Conservation (phyloP, 2,888 invertebrate species). For the Neoaliturus tenellus region DNA sequence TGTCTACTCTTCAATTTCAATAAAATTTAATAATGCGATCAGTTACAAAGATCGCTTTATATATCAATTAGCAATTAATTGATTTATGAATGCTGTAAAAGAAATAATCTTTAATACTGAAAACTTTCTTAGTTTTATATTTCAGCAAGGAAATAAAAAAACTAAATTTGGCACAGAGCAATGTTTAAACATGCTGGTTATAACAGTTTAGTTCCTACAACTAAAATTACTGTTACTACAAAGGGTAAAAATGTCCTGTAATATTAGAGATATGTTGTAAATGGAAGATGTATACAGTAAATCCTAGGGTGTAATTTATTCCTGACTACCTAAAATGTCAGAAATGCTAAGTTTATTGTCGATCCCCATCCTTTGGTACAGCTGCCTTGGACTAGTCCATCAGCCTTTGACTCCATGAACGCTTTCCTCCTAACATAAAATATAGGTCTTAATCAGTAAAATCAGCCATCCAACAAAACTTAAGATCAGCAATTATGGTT, state of each 20-base stretch:
- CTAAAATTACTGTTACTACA: background rate
- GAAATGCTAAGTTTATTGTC: conserved; percentile 23
- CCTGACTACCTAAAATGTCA: background rate
- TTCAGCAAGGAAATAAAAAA: too few relatives aligned
- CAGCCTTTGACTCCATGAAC: background rate
- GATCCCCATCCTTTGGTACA: background rate
- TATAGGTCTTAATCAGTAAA: background rate
- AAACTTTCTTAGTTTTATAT: too few relatives aligned
- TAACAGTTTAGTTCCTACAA: background rate
- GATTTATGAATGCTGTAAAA: too few relatives aligned
- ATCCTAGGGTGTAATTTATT: background rate
- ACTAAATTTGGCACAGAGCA: background rate
- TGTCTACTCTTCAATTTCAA: too few relatives aligned
- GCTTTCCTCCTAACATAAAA: background rate
- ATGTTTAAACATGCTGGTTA: background rate
- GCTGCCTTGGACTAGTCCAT: conserved; percentile 11
- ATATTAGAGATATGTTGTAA: background rate
- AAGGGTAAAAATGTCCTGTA: background rate
- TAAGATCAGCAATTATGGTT: too few relatives aligned
- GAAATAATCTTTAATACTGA: too few relatives aligned
- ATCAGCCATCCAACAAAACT: too few relatives aligned
- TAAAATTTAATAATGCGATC: too few relatives aligned
- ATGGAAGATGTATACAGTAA: background rate
- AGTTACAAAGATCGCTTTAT: too few relatives aligned
- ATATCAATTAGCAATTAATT: too few relatives aligned